Evolutionary conservation across 2,113 vertebrate genomes (phyloP).

Genomic region (Orientallactaga bullata): DNA sequence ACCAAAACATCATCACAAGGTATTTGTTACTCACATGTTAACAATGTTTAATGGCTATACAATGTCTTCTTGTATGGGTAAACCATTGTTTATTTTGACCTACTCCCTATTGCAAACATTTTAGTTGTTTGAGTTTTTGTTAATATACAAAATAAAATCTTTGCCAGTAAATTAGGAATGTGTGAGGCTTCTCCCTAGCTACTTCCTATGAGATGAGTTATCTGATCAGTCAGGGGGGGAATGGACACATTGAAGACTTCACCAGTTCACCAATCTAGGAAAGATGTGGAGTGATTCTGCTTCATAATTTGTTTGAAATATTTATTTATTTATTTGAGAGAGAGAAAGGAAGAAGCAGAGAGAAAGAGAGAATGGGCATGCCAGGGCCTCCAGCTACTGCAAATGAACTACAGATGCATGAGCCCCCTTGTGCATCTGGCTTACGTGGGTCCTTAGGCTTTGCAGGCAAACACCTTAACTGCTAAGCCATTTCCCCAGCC

Average conservation of each 20-base stretch:
- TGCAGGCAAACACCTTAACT: too few relatives aligned
- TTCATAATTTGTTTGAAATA: not conserved
- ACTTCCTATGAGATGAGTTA: not conserved
- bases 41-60: not conserved
- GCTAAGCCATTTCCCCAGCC: too few relatives aligned
- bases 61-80: not conserved
- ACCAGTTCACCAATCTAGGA: not conserved
- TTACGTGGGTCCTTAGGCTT: too few relatives aligned
- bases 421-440: too few relatives aligned
- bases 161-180: not conserved
- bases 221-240: not conserved
- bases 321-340: too few relatives aligned
- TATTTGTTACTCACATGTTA: not conserved
- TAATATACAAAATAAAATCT: constrained; percentile 34
- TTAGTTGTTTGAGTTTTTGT: not conserved
- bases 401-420: too few relatives aligned
- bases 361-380: too few relatives aligned
- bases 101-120: not conserved
- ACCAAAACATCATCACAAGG: not conserved
- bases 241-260: too few relatives aligned
- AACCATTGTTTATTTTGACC: not conserved
- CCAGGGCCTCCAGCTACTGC: too few relatives aligned
- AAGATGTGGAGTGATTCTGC: not conserved
- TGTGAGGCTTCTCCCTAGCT: not conserved
- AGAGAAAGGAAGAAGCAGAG: too few relatives aligned